Evolutionary conservation across 2,113 vertebrate species (phyloP), one percentile per base, ranked within the genome.

Genomic region (Casuarius casuarius): DNA sequence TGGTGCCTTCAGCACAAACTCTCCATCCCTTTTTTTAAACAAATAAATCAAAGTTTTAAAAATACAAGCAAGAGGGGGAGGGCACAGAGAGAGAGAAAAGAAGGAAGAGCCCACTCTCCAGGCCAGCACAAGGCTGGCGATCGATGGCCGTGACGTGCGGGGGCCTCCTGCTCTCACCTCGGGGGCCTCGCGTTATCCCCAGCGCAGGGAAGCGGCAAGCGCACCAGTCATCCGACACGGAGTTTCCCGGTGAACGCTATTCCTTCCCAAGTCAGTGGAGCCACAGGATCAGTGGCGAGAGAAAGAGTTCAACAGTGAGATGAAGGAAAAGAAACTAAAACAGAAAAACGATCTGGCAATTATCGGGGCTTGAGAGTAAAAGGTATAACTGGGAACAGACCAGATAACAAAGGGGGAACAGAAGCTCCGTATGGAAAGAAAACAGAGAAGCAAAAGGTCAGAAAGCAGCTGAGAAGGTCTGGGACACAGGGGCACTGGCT

Each of bases 381-480:
- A 88, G 6, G 33, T 63, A 22, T 19, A 89, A 77, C 63, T 63
- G 65, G n/a, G 88, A 63, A 89, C 7, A 59, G 67, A 88, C 35
- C 12, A 77, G 59, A 40, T 35, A 63, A 93, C 54, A 91, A 92
- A 92, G 89, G 59, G 12, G 23, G 61, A 84, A 71, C 44, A 71
- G 84, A 81, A 78, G 84, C 67, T 89, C 77, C 31, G 10, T 42
- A 58, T 2, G 28, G 82, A 76, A 76, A 76, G 79, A 71, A 81
- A 94, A 81, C 28, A 83, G 74, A 89, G 80, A 46, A 82, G 44
- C 65, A 73, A 38, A 49, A 79, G 75, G 81, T 93, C 81, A 89
- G 44, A 35, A 85, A 87, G 91, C 90, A 94, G 83, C 54, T 44
- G 82, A 38, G 71, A 91, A 88, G 82, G 70, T 48, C 46, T 74